Evolutionary conservation across 2,888 invertebrate genomes (phyloP).

Genomic region (Melanargia galathea): DNA sequence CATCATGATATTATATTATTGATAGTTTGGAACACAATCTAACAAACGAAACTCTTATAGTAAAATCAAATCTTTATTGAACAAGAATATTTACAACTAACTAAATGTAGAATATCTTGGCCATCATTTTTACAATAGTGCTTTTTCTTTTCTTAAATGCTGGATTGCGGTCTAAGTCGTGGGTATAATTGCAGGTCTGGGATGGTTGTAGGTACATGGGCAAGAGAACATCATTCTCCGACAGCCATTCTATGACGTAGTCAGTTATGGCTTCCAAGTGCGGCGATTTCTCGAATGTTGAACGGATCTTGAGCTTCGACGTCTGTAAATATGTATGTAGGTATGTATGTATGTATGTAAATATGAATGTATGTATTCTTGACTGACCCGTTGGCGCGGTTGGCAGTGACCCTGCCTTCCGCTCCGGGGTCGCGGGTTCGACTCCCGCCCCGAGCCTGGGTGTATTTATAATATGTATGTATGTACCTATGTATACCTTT

Average conservation of each 20-base stretch:
- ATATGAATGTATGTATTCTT: too few species aligned
- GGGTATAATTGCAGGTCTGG: constrained; percentile 43
- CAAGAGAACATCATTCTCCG: constrained; percentile 59
- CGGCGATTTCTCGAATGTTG: constrained; percentile 60
- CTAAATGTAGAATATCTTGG: constrained; percentile 44
- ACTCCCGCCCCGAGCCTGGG: too few species aligned
- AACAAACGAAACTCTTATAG: constrained; percentile 5
- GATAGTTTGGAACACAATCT: too few species aligned
- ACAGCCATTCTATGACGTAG: constrained; percentile 68
- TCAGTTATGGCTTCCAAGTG: constrained; percentile 64
- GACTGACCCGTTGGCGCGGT: too few species aligned
- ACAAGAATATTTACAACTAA: not conserved
- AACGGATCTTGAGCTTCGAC: constrained; percentile 48
- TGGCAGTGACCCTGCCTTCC: too few species aligned
- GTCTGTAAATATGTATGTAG: too few species aligned
- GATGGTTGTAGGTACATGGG: constrained; percentile 67
- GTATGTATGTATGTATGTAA: too few species aligned
- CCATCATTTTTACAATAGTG: constrained; percentile 46
- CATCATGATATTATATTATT: too few species aligned
- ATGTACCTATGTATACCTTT: too few species aligned
- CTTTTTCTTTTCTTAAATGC: constrained; percentile 47
- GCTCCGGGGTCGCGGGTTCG: too few species aligned
- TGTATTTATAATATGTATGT: too few species aligned
- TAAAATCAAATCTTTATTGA: not conserved
- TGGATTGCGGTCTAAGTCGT: constrained; percentile 50